Evolutionary conservation across 2,888 invertebrate species (phyloP).

Genomic region (Spisula solida): DNA sequence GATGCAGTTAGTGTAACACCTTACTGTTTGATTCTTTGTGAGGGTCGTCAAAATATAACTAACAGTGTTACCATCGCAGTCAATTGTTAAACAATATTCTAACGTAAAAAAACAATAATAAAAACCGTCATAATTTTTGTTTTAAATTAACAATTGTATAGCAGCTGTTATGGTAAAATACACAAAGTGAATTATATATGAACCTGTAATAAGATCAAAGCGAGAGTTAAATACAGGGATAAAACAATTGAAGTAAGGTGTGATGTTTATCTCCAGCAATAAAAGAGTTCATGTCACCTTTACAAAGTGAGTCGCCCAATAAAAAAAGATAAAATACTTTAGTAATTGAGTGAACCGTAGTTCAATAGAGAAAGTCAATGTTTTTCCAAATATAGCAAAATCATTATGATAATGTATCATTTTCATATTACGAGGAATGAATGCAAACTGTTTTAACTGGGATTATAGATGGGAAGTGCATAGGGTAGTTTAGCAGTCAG

Average conservation of each 20-base stretch:
- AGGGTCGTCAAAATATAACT: neutral
- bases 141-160: neutral
- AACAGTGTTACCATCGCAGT: neutral
- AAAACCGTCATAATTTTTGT: neutral
- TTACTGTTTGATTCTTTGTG: constrained; percentile 3
- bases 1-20: neutral
- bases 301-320: neutral
- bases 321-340: constrained; percentile 17
- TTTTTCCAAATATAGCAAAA: constrained; percentile 4
- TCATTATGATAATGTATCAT: constrained; percentile 22
- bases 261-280: neutral
- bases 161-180: neutral
- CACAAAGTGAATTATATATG: neutral
- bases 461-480: too few relatives aligned
- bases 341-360: neutral
- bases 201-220: neutral
- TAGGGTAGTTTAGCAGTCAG: too few relatives aligned
- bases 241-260: neutral
- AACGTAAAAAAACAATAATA: neutral
- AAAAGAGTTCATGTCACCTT: constrained; percentile 12
- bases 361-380: constrained; percentile 16
- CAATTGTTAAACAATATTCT: neutral
- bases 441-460: too few relatives aligned
- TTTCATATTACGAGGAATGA: neutral
- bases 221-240: neutral